Conservation (phyloP, 2,113 vertebrate species). For the Sinocyclocheilus grahami region DNA sequence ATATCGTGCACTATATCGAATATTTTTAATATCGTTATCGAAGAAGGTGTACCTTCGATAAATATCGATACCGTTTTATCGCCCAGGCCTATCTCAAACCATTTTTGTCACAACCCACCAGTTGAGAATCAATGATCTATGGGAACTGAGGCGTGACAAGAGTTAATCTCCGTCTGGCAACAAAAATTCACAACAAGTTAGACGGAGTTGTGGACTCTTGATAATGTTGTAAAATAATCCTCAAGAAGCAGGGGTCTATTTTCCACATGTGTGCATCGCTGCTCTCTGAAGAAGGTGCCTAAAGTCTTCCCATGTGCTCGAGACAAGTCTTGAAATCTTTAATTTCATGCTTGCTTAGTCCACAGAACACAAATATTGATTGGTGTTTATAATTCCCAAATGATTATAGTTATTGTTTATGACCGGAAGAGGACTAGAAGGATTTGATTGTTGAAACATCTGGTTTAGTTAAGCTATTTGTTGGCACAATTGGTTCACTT, state of each 20-base stretch:
- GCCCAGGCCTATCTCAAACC: neutral
- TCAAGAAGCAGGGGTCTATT: slow-evolving; percentile 62
- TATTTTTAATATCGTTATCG: no score
- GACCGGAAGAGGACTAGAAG: slow-evolving; percentile 46
- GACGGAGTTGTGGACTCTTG: neutral
- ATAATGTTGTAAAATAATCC: slow-evolving; percentile 38
- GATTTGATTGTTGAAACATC: neutral
- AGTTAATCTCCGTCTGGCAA: slow-evolving; percentile 44
- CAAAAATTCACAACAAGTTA: slow-evolving; percentile 12
- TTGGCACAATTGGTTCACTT: neutral
- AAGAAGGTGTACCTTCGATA: no score
- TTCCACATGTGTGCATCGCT: slow-evolving; percentile 66
- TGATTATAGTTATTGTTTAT: slow-evolving; percentile 58
- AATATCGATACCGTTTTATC: no score
- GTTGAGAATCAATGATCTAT: slow-evolving; percentile 42
- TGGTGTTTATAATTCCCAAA: slow-evolving; percentile 65
- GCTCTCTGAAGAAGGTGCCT: slow-evolving; percentile 58
- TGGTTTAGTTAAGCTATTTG: neutral
- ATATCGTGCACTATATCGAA: no score
- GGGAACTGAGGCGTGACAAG: slow-evolving; percentile 41
- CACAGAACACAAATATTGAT: slow-evolving; percentile 66
- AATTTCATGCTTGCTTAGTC: slow-evolving; percentile 75
- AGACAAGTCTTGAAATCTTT: slow-evolving; percentile 56
- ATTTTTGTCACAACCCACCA: neutral
- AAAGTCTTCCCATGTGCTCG: slow-evolving; percentile 49